These are phyloP conservation scores for Drosophila lowei DNA, from an alignment of 1,140 invertebrate genomes.

Conservation along the genomic window DNA sequence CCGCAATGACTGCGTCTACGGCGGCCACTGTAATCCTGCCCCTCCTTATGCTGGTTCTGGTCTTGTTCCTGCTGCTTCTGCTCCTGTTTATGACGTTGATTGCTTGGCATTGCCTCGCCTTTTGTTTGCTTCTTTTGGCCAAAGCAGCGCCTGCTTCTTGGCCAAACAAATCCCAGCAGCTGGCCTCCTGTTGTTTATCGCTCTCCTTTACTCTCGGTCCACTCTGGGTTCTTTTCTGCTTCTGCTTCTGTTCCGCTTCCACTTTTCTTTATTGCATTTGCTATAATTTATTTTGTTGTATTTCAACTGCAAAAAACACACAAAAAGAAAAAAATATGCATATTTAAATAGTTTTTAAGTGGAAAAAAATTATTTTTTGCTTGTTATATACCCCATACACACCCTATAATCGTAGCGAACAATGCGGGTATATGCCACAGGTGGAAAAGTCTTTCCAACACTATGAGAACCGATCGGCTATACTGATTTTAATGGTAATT, in stretches of 20 bases:
- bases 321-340: conserved; percentile 24
- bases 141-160: conserved; percentile 10
- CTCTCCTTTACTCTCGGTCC: neutral
- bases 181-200: conserved; percentile 28
- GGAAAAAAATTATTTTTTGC: conserved; percentile 27
- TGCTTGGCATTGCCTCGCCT: conserved; percentile 73
- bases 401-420: too few relatives aligned
- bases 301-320: conserved; percentile 25
- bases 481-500: too few relatives aligned
- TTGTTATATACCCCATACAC: too few relatives aligned
- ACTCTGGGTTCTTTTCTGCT: too few relatives aligned
- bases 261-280: conserved; percentile 37
- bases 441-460: too few relatives aligned
- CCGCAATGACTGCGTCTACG: conserved; percentile 56
- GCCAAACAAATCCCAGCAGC: conserved; percentile 24
- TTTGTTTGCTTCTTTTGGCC: conserved; percentile 46
- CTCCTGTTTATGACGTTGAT: conserved; percentile 71
- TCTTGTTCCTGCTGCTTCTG: conserved; percentile 44
- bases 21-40: conserved; percentile 36
- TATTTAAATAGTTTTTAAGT: conserved; percentile 61
- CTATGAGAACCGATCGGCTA: too few relatives aligned
- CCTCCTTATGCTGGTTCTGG: conserved; percentile 29
- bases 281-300: conserved; percentile 5
- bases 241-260: too few relatives aligned
- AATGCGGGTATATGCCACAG: too few relatives aligned